phyloP scores from a whole-genome alignment of 2,888 invertebrate genomes.

The Cosmia trapezina region DNA sequence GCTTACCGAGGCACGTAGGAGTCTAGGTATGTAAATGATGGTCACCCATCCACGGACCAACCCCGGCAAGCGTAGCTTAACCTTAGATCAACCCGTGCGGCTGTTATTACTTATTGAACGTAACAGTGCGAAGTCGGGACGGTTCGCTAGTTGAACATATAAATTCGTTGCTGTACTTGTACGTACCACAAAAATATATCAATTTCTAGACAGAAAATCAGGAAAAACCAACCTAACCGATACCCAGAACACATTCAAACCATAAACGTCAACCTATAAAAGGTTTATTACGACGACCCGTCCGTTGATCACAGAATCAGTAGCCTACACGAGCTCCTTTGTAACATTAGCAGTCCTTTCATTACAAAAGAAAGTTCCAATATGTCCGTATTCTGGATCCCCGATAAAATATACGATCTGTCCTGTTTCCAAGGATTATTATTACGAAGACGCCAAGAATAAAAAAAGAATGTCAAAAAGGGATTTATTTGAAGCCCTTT shows the following conservation, averaged over 20 bases:
- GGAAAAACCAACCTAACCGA: slow-evolving; percentile 9
- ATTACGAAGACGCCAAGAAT: slow-evolving; percentile 74
- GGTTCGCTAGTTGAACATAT: too few species aligned
- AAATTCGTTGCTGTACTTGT: too few species aligned
- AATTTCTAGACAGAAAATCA: slow-evolving; percentile 16
- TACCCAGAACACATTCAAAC: slow-evolving; percentile 36
- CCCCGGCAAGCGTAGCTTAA: too few species aligned
- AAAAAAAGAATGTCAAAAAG: slow-evolving; percentile 77
- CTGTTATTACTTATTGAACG: too few species aligned
- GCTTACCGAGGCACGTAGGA: too few species aligned
- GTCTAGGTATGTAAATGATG: too few species aligned
- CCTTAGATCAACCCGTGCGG: too few species aligned
- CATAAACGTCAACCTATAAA: slow-evolving; percentile 48
- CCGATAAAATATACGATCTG: slow-evolving; percentile 69
- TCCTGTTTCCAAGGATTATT: slow-evolving; percentile 67
- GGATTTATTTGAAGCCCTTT: slow-evolving; percentile 79
- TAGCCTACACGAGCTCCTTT: slow-evolving; percentile 47
- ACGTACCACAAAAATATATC: not conserved
- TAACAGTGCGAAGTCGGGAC: too few species aligned
- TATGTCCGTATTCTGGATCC: slow-evolving; percentile 63
- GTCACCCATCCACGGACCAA: too few species aligned
- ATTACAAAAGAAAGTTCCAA: slow-evolving; percentile 63
- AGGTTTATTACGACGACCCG: slow-evolving; percentile 55
- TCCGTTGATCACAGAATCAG: slow-evolving; percentile 56
- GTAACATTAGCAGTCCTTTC: slow-evolving; percentile 58